Evolutionary conservation across 2,888 invertebrate genomes (phyloP).

Genomic region (Acleris holmiana): DNA sequence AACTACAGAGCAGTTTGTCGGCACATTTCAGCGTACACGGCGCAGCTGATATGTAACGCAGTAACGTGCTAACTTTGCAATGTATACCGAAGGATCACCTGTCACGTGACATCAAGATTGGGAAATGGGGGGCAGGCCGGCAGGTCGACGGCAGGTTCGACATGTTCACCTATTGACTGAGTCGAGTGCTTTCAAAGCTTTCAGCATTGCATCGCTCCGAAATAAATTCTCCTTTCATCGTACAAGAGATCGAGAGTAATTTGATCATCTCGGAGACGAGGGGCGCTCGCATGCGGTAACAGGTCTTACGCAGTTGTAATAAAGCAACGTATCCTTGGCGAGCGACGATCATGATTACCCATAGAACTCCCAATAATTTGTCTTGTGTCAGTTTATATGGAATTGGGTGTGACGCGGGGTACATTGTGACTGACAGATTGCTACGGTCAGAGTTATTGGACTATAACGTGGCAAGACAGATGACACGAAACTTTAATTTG

Average conservation of each 20-base stretch:
- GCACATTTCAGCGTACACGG: too few species aligned
- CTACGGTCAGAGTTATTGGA: conserved; percentile 19
- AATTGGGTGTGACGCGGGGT: conserved; percentile 34
- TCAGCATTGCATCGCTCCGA: conserved; percentile 8
- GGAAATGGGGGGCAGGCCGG: too few species aligned
- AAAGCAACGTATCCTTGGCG: conserved; percentile 6
- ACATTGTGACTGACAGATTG: conserved; percentile 31
- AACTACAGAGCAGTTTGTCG: too few species aligned
- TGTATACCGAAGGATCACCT: too few species aligned
- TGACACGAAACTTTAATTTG: conserved; percentile 9
- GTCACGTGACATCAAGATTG: too few species aligned
- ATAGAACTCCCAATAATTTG: conserved; percentile 32
- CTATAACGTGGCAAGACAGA: conserved; percentile 6
- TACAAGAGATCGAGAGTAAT: conserved; percentile 18
- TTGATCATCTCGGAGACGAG: conserved; percentile 13
- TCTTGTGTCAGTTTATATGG: conserved; percentile 35
- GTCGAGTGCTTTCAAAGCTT: conserved; percentile 9
- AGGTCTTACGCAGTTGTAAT: conserved; percentile 3
- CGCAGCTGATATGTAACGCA: too few species aligned
- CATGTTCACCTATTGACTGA: conserved; percentile 19
- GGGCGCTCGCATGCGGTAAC: conserved; percentile 7
- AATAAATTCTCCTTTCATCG: conserved; percentile 27
- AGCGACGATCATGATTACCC: conserved; percentile 24
- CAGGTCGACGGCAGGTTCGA: too few species aligned
- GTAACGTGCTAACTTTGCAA: too few species aligned